Percentiles rank a stretch among this genome's conserved stretches.
phyloP scores from a whole-genome alignment of 2,797 vertebrate species.

The Erithacus rubecula region DNA sequence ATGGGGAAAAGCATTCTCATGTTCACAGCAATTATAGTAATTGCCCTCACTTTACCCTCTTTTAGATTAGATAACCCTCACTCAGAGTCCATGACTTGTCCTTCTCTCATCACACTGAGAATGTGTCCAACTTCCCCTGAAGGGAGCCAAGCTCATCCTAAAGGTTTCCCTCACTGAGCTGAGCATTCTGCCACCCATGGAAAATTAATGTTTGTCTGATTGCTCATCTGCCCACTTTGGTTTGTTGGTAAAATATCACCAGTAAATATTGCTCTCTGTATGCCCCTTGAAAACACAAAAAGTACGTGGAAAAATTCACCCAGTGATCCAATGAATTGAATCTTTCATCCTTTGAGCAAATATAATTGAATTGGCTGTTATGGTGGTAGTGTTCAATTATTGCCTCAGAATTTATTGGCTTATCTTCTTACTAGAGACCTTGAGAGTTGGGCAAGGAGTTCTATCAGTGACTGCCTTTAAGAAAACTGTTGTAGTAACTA shows the following conservation, averaged over 20 bases:
- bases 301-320: background rate
- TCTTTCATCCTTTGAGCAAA: background rate
- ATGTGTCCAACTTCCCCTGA: background rate
- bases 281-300: background rate
- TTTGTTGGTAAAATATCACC: background rate
- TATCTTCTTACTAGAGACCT: background rate
- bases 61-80: background rate
- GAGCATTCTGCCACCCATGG: accelerated
- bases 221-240: background rate
- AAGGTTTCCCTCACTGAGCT: background rate
- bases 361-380: conserved; percentile 40
- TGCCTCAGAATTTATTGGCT: conserved; percentile 19
- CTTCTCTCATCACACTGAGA: background rate
- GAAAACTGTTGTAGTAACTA: background rate
- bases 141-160: background rate
- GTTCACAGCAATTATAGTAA: background rate
- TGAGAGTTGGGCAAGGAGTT: background rate
- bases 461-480: background rate
- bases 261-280: background rate
- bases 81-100: background rate
- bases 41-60: background rate
- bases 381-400: conserved; percentile 40
- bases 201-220: background rate
- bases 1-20: accelerated
- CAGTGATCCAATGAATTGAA: background rate